phyloP scores from a whole-genome alignment of 2,113 vertebrate genomes.

The Hippocampus mohnikei region DNA sequence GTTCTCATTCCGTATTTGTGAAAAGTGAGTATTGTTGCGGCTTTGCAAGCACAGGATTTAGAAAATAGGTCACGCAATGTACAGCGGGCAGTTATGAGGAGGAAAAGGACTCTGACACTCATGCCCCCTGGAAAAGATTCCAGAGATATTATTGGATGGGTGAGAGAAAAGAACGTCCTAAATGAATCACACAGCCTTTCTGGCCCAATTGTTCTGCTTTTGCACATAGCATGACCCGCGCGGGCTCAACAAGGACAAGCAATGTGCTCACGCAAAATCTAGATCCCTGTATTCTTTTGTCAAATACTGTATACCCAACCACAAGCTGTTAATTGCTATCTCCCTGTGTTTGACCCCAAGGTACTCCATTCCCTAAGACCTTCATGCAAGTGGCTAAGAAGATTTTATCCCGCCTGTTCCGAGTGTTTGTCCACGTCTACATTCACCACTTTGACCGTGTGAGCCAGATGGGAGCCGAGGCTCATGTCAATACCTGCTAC shows the following conservation, averaged over 20 bases:
- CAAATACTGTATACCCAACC: neutral
- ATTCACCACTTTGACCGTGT: conserved; percentile 97
- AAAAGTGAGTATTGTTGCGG: conserved; percentile 2
- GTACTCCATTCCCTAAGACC: conserved; percentile 95
- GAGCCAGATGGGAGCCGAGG: conserved; percentile 92
- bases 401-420: conserved; percentile 94
- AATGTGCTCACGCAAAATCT: neutral
- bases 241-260: neutral
- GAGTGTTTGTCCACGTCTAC: conserved; percentile 97
- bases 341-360: conserved; percentile 65
- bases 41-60: conserved; percentile 49
- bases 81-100: conserved; percentile 55
- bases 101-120: conserved; percentile 8
- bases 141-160: conserved; percentile 52
- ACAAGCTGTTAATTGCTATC: neutral
- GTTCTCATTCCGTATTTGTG: conserved; percentile 26
- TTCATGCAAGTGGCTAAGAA: conserved; percentile 95
- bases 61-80: conserved; percentile 55
- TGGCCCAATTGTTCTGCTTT: conserved; percentile 23
- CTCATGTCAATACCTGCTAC: conserved; percentile 98
- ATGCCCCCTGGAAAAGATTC: conserved; percentile 42
- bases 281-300: neutral
- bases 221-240: neutral
- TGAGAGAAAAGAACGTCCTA: conserved; percentile 18
- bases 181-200: conserved; percentile 35